Conservation (phyloP, 2,113 vertebrate genomes). For the Lathamus discolor region DNA sequence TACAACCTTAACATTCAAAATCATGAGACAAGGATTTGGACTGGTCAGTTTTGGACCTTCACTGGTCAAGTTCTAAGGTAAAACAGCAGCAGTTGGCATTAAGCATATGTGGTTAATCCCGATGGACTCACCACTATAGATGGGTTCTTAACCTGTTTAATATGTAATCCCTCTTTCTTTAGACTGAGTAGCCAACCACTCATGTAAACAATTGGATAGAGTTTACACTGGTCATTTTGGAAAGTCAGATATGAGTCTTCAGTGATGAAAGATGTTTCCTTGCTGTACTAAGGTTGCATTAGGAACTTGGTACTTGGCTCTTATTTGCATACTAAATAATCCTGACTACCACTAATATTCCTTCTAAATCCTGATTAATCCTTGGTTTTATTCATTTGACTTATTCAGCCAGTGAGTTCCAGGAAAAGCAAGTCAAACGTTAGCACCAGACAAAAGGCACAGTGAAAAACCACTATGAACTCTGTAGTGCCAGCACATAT, state of each 20-base stretch:
- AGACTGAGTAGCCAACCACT: background rate
- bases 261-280: background rate
- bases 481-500: background rate
- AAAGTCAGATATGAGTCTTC: background rate
- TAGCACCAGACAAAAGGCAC: background rate
- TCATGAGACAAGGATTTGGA: background rate
- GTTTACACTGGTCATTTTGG: background rate
- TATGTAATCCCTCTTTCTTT: background rate
- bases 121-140: background rate
- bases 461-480: background rate
- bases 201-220: background rate
- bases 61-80: background rate
- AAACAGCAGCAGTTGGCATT: background rate
- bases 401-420: background rate
- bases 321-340: background rate
- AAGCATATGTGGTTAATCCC: background rate
- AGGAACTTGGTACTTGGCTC: background rate
- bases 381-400: background rate
- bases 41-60: background rate
- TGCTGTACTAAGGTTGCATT: background rate
- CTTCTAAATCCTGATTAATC: background rate
- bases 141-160: background rate
- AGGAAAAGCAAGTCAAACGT: background rate
- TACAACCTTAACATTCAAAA: background rate
- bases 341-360: background rate